These are phyloP conservation scores for Hycleus phaleratus DNA, from an alignment of 1,140 invertebrate genomes.

Conservation along the genomic window DNA sequence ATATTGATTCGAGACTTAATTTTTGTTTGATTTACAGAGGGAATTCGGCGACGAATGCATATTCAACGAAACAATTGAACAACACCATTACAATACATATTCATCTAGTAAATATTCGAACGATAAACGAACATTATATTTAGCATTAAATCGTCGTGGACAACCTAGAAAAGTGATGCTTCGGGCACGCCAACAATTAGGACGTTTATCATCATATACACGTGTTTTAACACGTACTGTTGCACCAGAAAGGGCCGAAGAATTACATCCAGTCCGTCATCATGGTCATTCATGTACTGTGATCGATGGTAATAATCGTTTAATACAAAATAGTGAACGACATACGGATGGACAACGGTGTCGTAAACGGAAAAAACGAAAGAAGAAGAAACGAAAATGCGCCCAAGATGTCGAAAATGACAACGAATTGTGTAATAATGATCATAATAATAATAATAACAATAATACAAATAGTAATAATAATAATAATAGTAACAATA, in stretches of 20 bases:
- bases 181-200: constrained; percentile 55
- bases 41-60: constrained; percentile 74
- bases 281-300: constrained; percentile 24
- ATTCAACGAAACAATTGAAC: constrained; percentile 76
- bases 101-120: constrained; percentile 68
- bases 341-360: constrained; percentile 26
- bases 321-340: background rate
- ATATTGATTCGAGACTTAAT: no score
- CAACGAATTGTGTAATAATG: constrained; percentile 30
- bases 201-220: constrained; percentile 63
- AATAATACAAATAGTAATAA: constrained; percentile 16
- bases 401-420: constrained; percentile 19
- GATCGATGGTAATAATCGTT: background rate
- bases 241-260: constrained; percentile 45
- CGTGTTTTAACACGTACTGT: constrained; percentile 58
- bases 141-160: constrained; percentile 66
- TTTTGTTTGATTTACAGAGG: constrained; percentile 57
- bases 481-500: constrained; percentile 1
- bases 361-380: constrained; percentile 36
- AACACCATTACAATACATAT: constrained; percentile 80
- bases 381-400: constrained; percentile 39
- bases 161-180: constrained; percentile 61
- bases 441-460: constrained; percentile 17
- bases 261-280: constrained; percentile 36
- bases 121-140: constrained; percentile 59